A percentile compares a stretch with the other conserved stretches of the same genome.
Conservation (phyloP, 1,140 invertebrate genomes). For the Drosophila santomea region DNA sequence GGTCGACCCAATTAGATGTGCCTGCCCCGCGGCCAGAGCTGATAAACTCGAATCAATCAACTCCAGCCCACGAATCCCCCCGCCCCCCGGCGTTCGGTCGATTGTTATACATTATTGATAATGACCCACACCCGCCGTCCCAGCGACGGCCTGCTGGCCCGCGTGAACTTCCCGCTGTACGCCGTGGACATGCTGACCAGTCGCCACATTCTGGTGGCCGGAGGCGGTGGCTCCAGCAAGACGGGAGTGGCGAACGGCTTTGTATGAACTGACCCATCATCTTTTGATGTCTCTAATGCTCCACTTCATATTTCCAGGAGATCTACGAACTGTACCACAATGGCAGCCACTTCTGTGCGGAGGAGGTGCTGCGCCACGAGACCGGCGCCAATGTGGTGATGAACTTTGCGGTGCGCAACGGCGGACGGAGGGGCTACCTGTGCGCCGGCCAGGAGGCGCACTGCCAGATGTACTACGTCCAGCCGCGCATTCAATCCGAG, state of each 20-base stretch:
- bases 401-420: conserved; percentile 91
- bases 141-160: conserved; percentile 90
- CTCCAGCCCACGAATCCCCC: conserved; percentile 10
- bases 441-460: conserved; percentile 96
- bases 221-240: conserved; percentile 97
- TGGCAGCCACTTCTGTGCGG: conserved; percentile 91
- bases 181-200: conserved; percentile 95
- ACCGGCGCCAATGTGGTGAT: conserved; percentile 95
- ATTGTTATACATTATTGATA: conserved; percentile 65
- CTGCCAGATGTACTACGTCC: conserved; percentile 94
- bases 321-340: conserved; percentile 95
- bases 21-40: conserved; percentile 16
- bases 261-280: conserved; percentile 86
- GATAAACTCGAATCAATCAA: conserved; percentile 43
- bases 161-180: conserved; percentile 97
- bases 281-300: not conserved
- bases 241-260: conserved; percentile 98
- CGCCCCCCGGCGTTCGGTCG: conserved; percentile 9
- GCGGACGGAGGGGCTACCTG: conserved; percentile 90
- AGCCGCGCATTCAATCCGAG: conserved; percentile 88
- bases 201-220: conserved; percentile 96
- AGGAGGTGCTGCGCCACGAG: conserved; percentile 94
- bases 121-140: conserved; percentile 81
- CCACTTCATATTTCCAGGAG: conserved; percentile 87
- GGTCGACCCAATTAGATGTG: conserved; percentile 18